Percentiles rank a stretch among this genome's conserved stretches.
phyloP scores from a whole-genome alignment of 2,888 invertebrate species.

The Drosophila mercatorum region DNA sequence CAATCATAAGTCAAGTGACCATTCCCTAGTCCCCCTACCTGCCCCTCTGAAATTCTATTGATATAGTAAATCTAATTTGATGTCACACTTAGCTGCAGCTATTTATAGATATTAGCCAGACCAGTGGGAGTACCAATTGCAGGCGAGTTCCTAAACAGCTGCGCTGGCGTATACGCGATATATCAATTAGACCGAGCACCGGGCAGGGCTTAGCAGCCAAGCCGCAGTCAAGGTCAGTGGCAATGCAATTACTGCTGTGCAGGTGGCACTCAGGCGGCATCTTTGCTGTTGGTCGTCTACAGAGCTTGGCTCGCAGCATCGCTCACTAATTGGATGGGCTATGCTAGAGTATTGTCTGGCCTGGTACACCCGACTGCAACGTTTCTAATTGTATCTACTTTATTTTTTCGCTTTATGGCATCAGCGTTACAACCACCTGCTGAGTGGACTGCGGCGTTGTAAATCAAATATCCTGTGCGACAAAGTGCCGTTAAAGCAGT shows the following conservation, averaged over 20 bases:
- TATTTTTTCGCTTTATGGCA: background rate
- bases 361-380: background rate
- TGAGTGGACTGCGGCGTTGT: slow-evolving; percentile 19
- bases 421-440: slow-evolving; percentile 33
- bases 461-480: slow-evolving; percentile 47
- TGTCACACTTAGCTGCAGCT: background rate
- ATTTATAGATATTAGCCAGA: background rate
- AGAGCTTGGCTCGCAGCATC: background rate
- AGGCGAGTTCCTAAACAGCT: background rate
- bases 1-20: background rate
- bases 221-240: slow-evolving; percentile 17
- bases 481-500: slow-evolving; percentile 32
- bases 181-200: slow-evolving; percentile 26
- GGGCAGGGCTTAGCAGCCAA: slow-evolving; percentile 11
- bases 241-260: slow-evolving; percentile 27
- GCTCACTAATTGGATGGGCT: background rate
- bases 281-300: background rate
- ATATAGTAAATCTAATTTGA: slow-evolving; percentile 2
- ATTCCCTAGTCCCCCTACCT: no score
- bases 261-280: background rate
- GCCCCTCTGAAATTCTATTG: background rate
- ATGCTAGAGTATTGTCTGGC: no score
- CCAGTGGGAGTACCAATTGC: background rate
- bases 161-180: slow-evolving; percentile 42
- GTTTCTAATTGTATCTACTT: background rate